phyloP scores from a whole-genome alignment of 2,888 invertebrate genomes.

The Pantelozetes paolii region DNA sequence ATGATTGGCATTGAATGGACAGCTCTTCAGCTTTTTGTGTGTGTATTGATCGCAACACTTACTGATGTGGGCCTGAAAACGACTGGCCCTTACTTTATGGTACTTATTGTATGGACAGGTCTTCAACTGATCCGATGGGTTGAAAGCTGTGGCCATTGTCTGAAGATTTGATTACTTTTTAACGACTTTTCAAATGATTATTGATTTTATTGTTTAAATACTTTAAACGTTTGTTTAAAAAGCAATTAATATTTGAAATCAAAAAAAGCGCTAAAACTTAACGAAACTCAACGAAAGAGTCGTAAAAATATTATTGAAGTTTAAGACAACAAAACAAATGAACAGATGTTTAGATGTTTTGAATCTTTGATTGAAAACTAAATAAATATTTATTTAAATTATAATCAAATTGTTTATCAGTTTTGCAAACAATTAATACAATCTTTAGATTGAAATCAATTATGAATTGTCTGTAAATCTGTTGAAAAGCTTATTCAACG shows the following conservation, averaged over 20 bases:
- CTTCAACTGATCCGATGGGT: not conserved
- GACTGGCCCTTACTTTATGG: not conserved
- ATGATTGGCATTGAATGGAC: slow-evolving; percentile 10
- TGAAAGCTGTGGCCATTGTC: not conserved
- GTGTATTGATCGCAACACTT: not conserved
- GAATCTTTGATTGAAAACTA: too few species aligned
- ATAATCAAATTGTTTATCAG: not conserved
- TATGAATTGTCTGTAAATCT: not conserved
- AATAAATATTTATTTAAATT: not conserved
- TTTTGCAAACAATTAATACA: not conserved
- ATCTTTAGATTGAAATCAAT: not conserved
- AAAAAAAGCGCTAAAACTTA: not conserved
- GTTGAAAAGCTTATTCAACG: not conserved
- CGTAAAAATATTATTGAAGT: not conserved
- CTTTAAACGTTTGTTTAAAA: too few species aligned
- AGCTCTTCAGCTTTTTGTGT: not conserved
- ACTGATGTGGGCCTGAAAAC: not conserved
- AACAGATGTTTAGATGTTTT: slow-evolving; percentile 1
- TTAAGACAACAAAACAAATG: not conserved
- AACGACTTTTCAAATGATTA: not conserved
- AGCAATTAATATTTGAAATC: too few species aligned
- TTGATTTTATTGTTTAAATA: too few species aligned
- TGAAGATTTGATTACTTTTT: too few species aligned
- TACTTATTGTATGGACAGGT: not conserved
- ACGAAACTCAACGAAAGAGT: not conserved